Base-by-base conservation (phyloP, 2,888 invertebrate species). In the Aphidoletes aphidimyza region DNA sequence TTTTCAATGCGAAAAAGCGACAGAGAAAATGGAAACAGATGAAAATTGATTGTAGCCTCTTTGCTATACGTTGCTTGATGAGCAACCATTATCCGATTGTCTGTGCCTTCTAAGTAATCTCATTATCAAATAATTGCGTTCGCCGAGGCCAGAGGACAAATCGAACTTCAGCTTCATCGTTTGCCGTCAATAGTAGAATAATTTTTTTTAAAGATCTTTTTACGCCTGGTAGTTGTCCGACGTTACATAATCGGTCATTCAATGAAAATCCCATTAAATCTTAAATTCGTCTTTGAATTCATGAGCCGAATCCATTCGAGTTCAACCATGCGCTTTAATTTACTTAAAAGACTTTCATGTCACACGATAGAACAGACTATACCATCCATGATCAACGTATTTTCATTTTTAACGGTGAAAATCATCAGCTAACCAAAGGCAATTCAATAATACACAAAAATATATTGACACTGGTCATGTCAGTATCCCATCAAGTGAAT, bases 51-150 rank as follows among this genome's bases (percentile, higher is more conserved):
- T 69, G 69, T 69, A 14, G 30, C 30, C 34, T 1, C 17, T n/a
- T 3, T 69, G 6, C 2, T 22, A n/a, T 54, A 22, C 54, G 3
- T 0, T 54, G 14, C 11, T 26, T 14, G 30, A 69, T 34, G 30
- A 69, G 14, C 34, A 30, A 69, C 69, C 69, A 30, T 54, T 54
- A 54, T 54, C 22, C n/a, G 54, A 54, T 54, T 54, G 54, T 54
- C 54, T 30, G 69, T 69, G 69, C 30, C 30, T 69, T 69, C 17
- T 34, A 22, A n/a, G 30, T 69, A 69, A 69, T 69, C 69, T 69
- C 69, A 69, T 69, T 69, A 30, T 69, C 54, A 54, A 54, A 54
- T 22, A 54, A 54, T 54, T 54, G 26, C 26, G 5, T 54, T 42
- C 42, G 42, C 42, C 14, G 6, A n/a, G n/a, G n/a, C n/a, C n/a